Evolutionary conservation across 1,140 invertebrate species (phyloP).

Genomic region (Penaeus vannamei): DNA sequence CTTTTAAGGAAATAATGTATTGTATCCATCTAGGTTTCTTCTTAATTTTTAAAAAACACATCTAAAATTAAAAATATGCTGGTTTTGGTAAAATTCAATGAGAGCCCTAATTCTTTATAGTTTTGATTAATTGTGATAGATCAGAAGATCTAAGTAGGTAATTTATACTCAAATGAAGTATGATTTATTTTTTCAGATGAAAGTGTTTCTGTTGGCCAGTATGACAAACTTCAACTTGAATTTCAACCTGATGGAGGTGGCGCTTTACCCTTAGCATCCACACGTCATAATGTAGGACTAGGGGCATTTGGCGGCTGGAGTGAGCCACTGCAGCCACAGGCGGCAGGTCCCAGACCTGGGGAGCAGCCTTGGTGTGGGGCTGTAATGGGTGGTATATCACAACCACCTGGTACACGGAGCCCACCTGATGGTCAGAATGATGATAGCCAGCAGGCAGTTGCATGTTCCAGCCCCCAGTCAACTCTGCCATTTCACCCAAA

Average conservation of each 20-base stretch:
- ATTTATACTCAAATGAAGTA: slow-evolving; percentile 19
- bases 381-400: slow-evolving; percentile 7
- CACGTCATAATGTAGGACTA: slow-evolving; percentile 42
- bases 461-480: slow-evolving; percentile 50
- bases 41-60: too few species aligned
- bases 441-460: slow-evolving; percentile 53
- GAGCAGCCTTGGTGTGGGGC: slow-evolving; percentile 37
- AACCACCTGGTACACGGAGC: slow-evolving; percentile 61
- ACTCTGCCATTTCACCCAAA: slow-evolving; percentile 16
- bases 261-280: neutral
- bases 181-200: slow-evolving; percentile 46
- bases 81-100: too few species aligned
- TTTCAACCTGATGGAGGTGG: slow-evolving; percentile 46
- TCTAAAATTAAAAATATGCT: too few species aligned
- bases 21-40: too few species aligned
- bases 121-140: too few species aligned
- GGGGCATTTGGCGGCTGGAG: slow-evolving; percentile 63
- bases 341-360: neutral
- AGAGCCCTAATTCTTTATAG: too few species aligned
- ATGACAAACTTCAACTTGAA: slow-evolving; percentile 54
- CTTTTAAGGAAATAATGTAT: too few species aligned
- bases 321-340: slow-evolving; percentile 58
- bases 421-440: slow-evolving; percentile 63
- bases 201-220: slow-evolving; percentile 47
- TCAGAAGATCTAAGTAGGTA: neutral